Evolutionary conservation across 1,140 invertebrate species (phyloP), one percentile per base, ranked within the genome.

Genomic region (Solenopsis invicta): DNA sequence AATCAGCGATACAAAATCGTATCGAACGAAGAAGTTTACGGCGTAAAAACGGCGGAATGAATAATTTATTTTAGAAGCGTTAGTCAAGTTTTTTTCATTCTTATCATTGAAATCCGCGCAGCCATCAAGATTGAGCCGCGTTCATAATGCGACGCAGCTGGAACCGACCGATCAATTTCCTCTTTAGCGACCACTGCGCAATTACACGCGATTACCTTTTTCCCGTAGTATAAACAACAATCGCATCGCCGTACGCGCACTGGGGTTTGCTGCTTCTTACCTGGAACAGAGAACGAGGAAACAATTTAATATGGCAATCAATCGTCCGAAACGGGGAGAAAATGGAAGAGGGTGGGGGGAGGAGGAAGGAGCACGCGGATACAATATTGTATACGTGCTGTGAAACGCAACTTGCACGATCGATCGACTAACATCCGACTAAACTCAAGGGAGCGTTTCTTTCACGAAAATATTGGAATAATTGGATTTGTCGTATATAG

Each of bases 141-240:
- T 84, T 59, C 76, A 54, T 52, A 85, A 88, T 59, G 24, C 71
- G 76, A 78, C 29, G 52, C 89, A 87, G 85, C 85, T 87, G 78
- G 54, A 87, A 87, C 56, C 48, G 74, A 69, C 76, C 54, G 67
- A 48, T 77, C 88, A 86, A 87, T 91, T 89, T 87, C 72, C 81
- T 77, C 61, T 82, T 89, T 41, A 75, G 66, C 67, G 45, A 67
- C 18, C 85, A 34, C 72, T 50, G 67, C 24, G 77, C 81, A 87
- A 91, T 91, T 91, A 90, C 74, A 66, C 85, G 66, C 66, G 80
- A 91, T 91, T 91, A 91, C 90, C 90, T 91, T 88, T 69, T 85
- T 64, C 50, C 71, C 76, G 80, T 80, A 72, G 84, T 52, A 85
- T 87, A 90, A 90, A 89, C 84, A 85, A 87, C 61, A 64, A 78